Evolutionary conservation across 2,888 invertebrate genomes (phyloP), one percentile per base, ranked within the genome.

Genomic region (Bedellia somnulentella): DNA sequence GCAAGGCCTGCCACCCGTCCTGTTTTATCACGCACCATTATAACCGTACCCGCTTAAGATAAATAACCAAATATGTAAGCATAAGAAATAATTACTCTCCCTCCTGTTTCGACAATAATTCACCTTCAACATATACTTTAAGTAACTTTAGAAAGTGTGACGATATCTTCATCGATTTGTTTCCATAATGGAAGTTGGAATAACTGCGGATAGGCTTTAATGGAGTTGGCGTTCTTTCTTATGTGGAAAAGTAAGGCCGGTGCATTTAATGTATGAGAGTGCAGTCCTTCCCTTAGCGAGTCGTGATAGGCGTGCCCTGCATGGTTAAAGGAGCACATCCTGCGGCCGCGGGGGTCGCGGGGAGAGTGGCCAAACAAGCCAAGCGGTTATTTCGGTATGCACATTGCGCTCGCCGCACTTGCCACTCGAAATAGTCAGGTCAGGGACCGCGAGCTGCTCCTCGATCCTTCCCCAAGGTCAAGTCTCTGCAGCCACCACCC

Each of bases 401-500:
- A 71, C 71, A 75, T 73, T 75, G 73, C 35, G 34, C 60, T 67
- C 67, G 55, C 64, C 59, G 47, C 45, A 73, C 73, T 73, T 70
- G 73, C 75, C 66, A 73, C 73, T 73, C 58, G 68, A 73, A 73
- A 73, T 71, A 73, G 73, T 67, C 71, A 71, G 73, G 73, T 73
- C 73, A 73, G 71, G 73, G 73, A 73, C 73, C 73, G 73, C 68
- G 56, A 60, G 53, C 57, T 47, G 56, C 58, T 64, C 55, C 57
- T 59, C 70, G 62, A 71, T 68, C 71, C 73, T 73, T 63, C 68
- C 70, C 64, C 73, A 75, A 75, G 73, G 73, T 73, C 75, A 71
- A 70, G 68, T 57, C 64, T 61, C 55, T 55, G 60, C 57, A 57
- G 50, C 56, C 42, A 42, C 37, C 42, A 42, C 46, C 47, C 44